Evolutionary conservation across 2,888 invertebrate species (phyloP), one percentile per base, ranked within the genome.

Genomic region (Drosophila algonquin): DNA sequence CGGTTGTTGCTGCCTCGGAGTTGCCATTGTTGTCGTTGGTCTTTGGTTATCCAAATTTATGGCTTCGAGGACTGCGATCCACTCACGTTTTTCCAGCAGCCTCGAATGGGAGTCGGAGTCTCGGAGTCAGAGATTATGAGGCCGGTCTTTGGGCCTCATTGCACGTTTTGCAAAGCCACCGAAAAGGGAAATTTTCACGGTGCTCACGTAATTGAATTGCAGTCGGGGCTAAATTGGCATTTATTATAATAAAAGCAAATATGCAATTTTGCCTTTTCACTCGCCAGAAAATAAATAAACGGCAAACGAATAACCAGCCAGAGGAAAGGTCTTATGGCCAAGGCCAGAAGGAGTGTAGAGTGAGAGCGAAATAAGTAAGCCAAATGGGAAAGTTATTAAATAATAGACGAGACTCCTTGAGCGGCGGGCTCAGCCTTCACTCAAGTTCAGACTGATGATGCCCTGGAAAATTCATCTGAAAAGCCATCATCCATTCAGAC

Each of bases 241-340:
- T 83, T 83, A 89, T 83, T 87, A 89, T 81, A 89, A 87, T 89
- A 87, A 87, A 87, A 83, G 87, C 89, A 83, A 83, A 83, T 87
- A 89, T 89, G 83, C 87, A 83, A 89, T 87, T 83, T 83, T 65
- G 81, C 76, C 14, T 87, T 89, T 83, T 81, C 63, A 65, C 76
- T 76, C 68, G 52, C 14, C 46, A 54, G 30, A 51, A 63, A 63
- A 70, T 63, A 73, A 54, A 74, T 55, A 59, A 58, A 75, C 54
- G 58, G 24, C 4, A 55, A 51, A 58, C 35, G 18, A 30, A 30
- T 40, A 35, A 32, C 47, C 47, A 48, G 44, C 6, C 21, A 10
- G 50, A 21, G 40, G 35, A 55, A 24, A 24, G 16, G 40, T 27
- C 46, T 67, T 12, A 21, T 21, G 3, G 32, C 52, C 48, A 61